Evolutionary conservation across 2,113 vertebrate species (phyloP).

Genomic region (Amblyornis subalaris): DNA sequence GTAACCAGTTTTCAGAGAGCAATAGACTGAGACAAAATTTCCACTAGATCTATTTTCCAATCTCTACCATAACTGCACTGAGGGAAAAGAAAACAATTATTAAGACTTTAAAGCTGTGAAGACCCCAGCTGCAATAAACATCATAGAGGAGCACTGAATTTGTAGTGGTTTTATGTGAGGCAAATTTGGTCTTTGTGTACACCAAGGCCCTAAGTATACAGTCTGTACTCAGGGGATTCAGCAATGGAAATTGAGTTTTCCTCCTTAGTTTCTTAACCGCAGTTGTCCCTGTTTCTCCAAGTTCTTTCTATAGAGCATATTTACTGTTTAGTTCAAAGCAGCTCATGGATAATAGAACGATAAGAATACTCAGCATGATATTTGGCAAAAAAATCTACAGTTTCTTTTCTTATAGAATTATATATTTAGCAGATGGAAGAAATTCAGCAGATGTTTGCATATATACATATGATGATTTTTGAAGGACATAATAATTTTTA

Average conservation of each 20-base stretch:
- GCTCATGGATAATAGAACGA: not conserved
- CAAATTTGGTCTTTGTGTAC: not conserved
- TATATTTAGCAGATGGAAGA: not conserved
- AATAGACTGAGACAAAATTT: not conserved
- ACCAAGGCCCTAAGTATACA: not conserved
- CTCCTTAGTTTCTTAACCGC: not conserved
- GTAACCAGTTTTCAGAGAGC: not conserved
- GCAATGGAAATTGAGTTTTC: not conserved
- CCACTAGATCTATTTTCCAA: not conserved
- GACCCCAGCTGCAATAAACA: accelerated
- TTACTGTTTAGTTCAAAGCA: not conserved
- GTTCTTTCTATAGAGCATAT: not conserved
- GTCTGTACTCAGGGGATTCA: not conserved
- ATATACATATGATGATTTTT: not conserved
- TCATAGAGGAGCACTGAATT: not conserved
- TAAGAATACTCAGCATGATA: not conserved
- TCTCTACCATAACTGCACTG: not conserved
- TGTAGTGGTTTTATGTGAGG: not conserved
- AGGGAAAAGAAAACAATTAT: not conserved
- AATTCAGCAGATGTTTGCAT: not conserved
- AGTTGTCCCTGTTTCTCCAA: not conserved
- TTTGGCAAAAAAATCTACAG: not conserved
- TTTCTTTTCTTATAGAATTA: not conserved
- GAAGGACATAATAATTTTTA: not conserved
- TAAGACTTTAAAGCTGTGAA: not conserved